These are phyloP conservation scores for Dolichotis patagonum DNA, from an alignment of 2,113 vertebrate genomes.

Conservation along the genomic window DNA sequence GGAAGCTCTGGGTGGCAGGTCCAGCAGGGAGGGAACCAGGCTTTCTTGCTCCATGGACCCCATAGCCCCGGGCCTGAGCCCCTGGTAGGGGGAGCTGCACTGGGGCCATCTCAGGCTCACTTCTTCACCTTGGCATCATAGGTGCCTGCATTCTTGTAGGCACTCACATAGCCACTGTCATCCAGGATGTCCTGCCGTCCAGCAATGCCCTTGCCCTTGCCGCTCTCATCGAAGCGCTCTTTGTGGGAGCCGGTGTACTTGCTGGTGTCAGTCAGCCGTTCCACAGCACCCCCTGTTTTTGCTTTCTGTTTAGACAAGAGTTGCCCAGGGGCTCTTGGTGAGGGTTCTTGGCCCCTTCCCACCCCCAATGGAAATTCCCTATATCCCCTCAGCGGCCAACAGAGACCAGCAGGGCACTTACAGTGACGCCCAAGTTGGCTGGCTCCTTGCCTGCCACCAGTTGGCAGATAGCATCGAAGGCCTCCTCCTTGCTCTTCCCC, in stretches of 20 bases:
- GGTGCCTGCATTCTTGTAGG: constrained; percentile 95
- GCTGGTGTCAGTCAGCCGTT: constrained; percentile 94
- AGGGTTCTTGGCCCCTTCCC: constrained; percentile 30
- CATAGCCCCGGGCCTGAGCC: constrained; percentile 55
- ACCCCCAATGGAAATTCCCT: neutral
- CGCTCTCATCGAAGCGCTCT: constrained; percentile 94
- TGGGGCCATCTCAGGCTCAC: constrained; percentile 73
- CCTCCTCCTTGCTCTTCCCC: constrained; percentile 94
- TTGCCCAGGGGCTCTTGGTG: neutral
- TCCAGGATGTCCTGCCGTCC: constrained; percentile 95
- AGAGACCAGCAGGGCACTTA: constrained; percentile 83
- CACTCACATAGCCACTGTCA: constrained; percentile 94
- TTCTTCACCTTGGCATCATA: constrained; percentile 93
- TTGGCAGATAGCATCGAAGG: constrained; percentile 89
- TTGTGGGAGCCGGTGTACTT: constrained; percentile 97
- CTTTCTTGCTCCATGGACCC: constrained; percentile 55
- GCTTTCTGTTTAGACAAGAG: constrained; percentile 90
- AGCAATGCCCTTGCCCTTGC: constrained; percentile 93
- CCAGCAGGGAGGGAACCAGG: constrained; percentile 66
- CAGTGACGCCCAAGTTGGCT: constrained; percentile 92
- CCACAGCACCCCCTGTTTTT: constrained; percentile 90
- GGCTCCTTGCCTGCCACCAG: constrained; percentile 95
- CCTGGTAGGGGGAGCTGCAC: constrained; percentile 40
- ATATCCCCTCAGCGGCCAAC: neutral
- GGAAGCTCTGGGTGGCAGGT: constrained; percentile 74